A percentile compares a stretch with the other conserved stretches of the same genome.
phyloP scores from a whole-genome alignment of 2,797 vertebrate genomes.

The Betta splendens region DNA sequence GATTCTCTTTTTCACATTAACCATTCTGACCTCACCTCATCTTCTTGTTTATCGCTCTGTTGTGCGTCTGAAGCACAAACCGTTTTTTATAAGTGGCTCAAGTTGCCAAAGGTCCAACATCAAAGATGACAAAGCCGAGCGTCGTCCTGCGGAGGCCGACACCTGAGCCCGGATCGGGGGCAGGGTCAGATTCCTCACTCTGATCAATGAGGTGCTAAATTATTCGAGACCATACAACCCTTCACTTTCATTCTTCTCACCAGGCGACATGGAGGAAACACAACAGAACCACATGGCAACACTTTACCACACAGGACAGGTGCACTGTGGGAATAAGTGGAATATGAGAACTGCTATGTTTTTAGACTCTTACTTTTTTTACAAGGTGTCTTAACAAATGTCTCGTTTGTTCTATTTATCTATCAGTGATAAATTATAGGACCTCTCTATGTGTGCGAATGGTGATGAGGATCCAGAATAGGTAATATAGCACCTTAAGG shows the following conservation, averaged over 20 bases:
- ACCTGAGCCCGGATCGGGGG: slow-evolving; percentile 64
- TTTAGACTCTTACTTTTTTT: not conserved
- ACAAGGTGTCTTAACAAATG: not conserved
- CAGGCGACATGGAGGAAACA: slow-evolving; percentile 32
- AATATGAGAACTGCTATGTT: not conserved
- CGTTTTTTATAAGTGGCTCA: slow-evolving; percentile 4
- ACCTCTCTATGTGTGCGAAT: slow-evolving; percentile 46
- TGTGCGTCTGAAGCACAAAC: slow-evolving; percentile 2
- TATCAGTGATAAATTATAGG: slow-evolving; percentile 30
- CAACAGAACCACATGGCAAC: slow-evolving; percentile 9
- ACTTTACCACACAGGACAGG: not conserved
- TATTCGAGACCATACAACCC: slow-evolving; percentile 76
- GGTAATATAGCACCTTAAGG: slow-evolving; percentile 82
- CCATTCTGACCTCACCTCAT: not conserved
- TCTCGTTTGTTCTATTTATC: slow-evolving; percentile 2
- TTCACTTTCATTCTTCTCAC: slow-evolving; percentile 63
- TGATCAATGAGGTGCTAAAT: slow-evolving; percentile 79
- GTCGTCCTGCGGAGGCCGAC: slow-evolving; percentile 59
- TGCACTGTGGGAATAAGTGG: slow-evolving; percentile 1
- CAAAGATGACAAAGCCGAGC: slow-evolving; percentile 49
- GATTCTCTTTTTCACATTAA: not conserved
- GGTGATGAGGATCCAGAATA: slow-evolving; percentile 75
- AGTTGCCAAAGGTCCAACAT: slow-evolving; percentile 60
- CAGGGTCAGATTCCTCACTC: slow-evolving; percentile 73
- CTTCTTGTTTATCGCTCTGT: not conserved